Evolutionary conservation across 2,797 vertebrate genomes (phyloP), one percentile per base, ranked within the genome.

Genomic region (Acrossocheilus fasciatus): DNA sequence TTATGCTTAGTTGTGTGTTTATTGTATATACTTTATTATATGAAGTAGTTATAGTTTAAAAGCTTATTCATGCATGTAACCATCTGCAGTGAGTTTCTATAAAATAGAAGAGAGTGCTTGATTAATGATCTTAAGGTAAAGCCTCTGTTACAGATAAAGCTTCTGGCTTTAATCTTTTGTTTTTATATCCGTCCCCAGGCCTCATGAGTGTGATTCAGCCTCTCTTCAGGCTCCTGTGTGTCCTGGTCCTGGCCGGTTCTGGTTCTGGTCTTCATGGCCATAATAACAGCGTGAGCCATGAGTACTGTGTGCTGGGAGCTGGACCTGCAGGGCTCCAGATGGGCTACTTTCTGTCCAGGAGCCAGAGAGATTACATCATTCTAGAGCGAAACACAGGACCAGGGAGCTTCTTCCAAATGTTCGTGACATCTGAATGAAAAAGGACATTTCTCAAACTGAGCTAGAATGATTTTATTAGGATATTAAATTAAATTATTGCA

Each of bases 281-380:
- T 57, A 86, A 86, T 80, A 91, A 18, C 84, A 93, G 91, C 84
- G 76, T 18, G 68, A 94, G 81, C 87, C 93, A 96, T 82, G 97
- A 97, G 85, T 99, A 99, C 95, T 99, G 98, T 17, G 88, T 99
- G 52, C 93, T 99, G 0, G 98, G 98, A 50, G 98, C 98, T 0
- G 98, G 98, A 15, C 98, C 98, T 0, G 95, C 97, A 0, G 98
- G 98, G 15, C 91, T 99, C 81, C 98, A 99, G 93, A 97, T 96
- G 82, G 98, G 97, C 20, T 94, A 97, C 79, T 98, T 98, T 89
- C 96, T 99, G 23, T 96, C 97, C 85, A 95, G 45, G 34, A 95
- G 96, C 0, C 89, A 93, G 34, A 93, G 98, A 70, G 94, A 98
- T 92, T 99, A 99, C 14, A 0, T 95, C 1, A 96, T 98, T 89